Conservation (phyloP, 2,888 invertebrate genomes). For the Nysson spinosus region DNA sequence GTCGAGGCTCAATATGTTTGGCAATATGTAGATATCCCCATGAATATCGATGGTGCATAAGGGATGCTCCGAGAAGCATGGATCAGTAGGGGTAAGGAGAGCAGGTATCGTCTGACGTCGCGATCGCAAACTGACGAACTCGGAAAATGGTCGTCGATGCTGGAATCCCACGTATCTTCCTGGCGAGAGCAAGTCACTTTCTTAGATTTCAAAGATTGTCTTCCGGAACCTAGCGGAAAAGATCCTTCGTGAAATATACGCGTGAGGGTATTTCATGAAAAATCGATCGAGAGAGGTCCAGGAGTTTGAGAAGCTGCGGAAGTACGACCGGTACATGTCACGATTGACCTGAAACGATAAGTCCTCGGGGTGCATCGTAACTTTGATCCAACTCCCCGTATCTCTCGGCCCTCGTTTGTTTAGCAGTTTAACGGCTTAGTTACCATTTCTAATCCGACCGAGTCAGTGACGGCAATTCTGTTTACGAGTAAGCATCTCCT, state of each 20-base stretch:
- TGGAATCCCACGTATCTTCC: background rate
- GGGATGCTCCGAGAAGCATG: slow-evolving; percentile 40
- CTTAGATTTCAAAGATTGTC: background rate
- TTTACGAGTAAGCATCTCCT: slow-evolving; percentile 33
- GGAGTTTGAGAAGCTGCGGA: background rate
- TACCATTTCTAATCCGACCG: slow-evolving; percentile 54
- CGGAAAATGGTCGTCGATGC: too few relatives aligned
- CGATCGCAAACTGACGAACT: too few relatives aligned
- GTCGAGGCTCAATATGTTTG: slow-evolving; percentile 74
- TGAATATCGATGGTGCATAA: slow-evolving; percentile 66
- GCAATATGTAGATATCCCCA: slow-evolving; percentile 70
- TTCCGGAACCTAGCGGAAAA: background rate
- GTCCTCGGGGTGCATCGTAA: slow-evolving; percentile 26
- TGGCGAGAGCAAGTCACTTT: background rate
- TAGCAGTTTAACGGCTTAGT: slow-evolving; percentile 55
- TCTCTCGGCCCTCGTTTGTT: slow-evolving; percentile 46
- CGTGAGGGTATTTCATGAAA: too few relatives aligned
- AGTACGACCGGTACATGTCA: background rate
- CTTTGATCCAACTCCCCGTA: slow-evolving; percentile 19
- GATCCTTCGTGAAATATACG: background rate
- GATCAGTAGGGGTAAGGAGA: too few relatives aligned
- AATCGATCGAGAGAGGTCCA: background rate
- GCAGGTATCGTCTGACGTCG: too few relatives aligned
- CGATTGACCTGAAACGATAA: slow-evolving; percentile 32
- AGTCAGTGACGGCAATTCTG: slow-evolving; percentile 44